Evolutionary conservation across 2,113 vertebrate species (phyloP).

Genomic region (Pseudorhombus dupliciocellatus): DNA sequence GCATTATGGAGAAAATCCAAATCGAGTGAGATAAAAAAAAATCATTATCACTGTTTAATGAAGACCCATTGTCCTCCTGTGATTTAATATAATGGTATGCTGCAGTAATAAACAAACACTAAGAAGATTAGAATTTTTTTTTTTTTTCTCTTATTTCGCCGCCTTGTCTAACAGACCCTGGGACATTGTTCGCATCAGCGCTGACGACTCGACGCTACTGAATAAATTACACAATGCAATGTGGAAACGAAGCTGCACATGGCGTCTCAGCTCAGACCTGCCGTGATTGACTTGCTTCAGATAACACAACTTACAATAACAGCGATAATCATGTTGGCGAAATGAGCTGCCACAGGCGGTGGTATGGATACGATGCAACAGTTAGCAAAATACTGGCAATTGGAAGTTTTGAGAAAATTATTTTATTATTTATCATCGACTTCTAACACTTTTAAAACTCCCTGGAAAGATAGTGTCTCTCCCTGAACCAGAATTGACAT

Average conservation of each 20-base stretch:
- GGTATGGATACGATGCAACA: background rate
- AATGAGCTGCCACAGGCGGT: conserved; percentile 17
- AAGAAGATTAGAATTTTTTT: conserved; percentile 70
- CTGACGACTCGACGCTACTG: conserved; percentile 32
- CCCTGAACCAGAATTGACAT: conserved; percentile 9
- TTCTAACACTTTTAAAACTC: conserved; percentile 11
- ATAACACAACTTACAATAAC: conserved; percentile 14
- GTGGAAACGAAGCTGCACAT: conserved; percentile 34
- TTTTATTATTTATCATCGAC: background rate
- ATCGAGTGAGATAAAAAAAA: conserved; percentile 77
- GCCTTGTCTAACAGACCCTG: conserved; percentile 32
- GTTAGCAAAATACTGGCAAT: background rate
- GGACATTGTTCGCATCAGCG: conserved; percentile 16
- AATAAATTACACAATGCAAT: conserved; percentile 42
- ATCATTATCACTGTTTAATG: conserved; percentile 79
- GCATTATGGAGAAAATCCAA: conserved; percentile 71
- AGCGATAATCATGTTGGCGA: conserved; percentile 10
- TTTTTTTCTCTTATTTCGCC: conserved; percentile 52
- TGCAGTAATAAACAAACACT: conserved; percentile 68
- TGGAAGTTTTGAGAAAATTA: background rate
- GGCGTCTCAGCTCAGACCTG: background rate
- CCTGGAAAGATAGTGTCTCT: background rate
- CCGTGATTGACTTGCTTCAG: conserved; percentile 22
- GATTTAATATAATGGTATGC: conserved; percentile 68
- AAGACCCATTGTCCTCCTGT: conserved; percentile 66